Evolutionary conservation across 1,140 invertebrate species (phyloP).

Genomic region (Samia ricini): DNA sequence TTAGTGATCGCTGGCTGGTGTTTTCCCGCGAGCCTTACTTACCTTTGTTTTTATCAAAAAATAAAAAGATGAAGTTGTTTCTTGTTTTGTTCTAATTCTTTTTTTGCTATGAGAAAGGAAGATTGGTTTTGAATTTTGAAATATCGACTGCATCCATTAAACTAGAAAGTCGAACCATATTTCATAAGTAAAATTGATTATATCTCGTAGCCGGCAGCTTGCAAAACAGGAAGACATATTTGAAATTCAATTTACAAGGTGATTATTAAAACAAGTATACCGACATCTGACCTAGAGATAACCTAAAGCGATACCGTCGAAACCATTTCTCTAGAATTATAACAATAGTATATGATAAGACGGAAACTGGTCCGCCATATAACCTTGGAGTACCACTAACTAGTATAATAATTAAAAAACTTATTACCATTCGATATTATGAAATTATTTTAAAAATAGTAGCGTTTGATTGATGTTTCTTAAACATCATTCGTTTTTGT

Average conservation of each 20-base stretch:
- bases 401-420: not conserved
- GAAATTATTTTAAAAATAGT: not conserved
- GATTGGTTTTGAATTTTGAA: not conserved
- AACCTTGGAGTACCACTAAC: conserved; percentile 15
- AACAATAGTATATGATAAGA: conserved; percentile 13
- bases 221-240: not conserved
- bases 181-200: not conserved
- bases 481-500: too few relatives aligned
- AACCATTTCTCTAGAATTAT: conserved; percentile 20
- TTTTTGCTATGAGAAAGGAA: not conserved
- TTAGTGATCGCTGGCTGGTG: too few relatives aligned
- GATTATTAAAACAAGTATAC: conserved; percentile 15
- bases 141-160: not conserved
- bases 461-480: too few relatives aligned
- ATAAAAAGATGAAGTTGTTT: too few relatives aligned
- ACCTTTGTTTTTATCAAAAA: too few relatives aligned
- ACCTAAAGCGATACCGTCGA: conserved; percentile 26
- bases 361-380: conserved; percentile 12
- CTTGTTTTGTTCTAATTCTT: not conserved
- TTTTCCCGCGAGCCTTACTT: too few relatives aligned
- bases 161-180: not conserved
- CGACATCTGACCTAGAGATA: conserved; percentile 28
- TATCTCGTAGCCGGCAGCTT: not conserved
- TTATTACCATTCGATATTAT: not conserved
- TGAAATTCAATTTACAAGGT: conserved; percentile 15